Evolutionary conservation across 2,797 vertebrate genomes (phyloP), one percentile per base, ranked within the genome.

Genomic region (Phyllotis vaccarum): DNA sequence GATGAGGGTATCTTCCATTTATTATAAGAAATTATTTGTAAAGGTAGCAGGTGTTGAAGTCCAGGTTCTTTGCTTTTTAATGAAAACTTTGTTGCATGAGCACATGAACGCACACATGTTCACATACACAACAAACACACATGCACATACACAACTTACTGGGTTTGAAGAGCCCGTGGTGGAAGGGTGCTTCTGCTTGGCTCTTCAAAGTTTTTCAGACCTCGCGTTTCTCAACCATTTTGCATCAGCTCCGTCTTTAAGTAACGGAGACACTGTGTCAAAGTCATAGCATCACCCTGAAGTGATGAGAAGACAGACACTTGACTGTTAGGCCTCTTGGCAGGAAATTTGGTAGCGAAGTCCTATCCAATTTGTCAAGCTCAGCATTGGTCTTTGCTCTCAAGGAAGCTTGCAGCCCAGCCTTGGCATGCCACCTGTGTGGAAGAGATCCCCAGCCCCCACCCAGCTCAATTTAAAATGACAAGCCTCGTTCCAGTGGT

Each of bases 361-460:
- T 99, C 98, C 98, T 96, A 97, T 99, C 98, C 96, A 96, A 98
- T 99, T 90, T 98, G 98, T 99, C 99, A 99, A 97, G 96, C 95
- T 60, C 97, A 86, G 98, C 97, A 86, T 98, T 96, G 98, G 98
- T 96, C 97, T 87, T 97, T 64, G 70, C 98, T 97, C 95, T 0
- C 68, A 89, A 46, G 98, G 98, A 98, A 98, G 98, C 98, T 87
- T 97, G 96, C 95, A 60, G 94, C 96, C 64, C 10, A 94, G 97
- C 92, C 96, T 96, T 76, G 79, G 95, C 95, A 66, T 52, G 62
- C 98, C 98, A 99, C 99, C 98, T 98, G 98, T 98, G 97, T 94
- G 95, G 98, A 97, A 98, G 97, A 97, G 97, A 95, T 46, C 97
- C 87, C 88, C 86, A 49, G 96, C 86, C 88, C 87, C 29, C 95